Conservation (phyloP, 2,113 vertebrate genomes). For the Maccullochella peelii region DNA sequence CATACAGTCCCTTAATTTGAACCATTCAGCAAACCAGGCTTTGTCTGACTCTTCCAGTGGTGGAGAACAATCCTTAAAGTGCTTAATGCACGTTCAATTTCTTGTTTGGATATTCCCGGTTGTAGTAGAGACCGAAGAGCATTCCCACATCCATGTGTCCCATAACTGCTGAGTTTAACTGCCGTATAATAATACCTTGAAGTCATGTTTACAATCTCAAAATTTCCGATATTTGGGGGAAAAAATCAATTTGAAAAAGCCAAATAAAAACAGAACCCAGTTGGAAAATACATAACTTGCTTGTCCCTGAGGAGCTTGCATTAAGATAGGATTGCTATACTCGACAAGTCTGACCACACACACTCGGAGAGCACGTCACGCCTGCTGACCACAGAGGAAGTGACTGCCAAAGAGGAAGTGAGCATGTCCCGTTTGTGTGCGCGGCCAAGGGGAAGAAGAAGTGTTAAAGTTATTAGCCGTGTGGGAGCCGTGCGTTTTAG, state of each 20-base stretch:
- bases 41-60: too few relatives aligned
- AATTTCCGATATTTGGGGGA: neutral
- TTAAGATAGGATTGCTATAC: neutral
- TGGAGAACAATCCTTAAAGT: too few relatives aligned
- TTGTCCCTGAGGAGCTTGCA: slow-evolving; percentile 3
- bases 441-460: slow-evolving; percentile 72
- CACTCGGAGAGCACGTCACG: neutral
- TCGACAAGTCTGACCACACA: neutral
- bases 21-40: too few relatives aligned
- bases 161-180: too few relatives aligned
- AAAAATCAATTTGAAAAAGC: neutral
- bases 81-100: too few relatives aligned
- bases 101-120: too few relatives aligned
- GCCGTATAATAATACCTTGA: neutral
- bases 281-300: neutral
- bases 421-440: slow-evolving; percentile 60
- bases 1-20: too few relatives aligned
- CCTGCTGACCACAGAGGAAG: slow-evolving; percentile 66
- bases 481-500: slow-evolving; percentile 72
- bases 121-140: too few relatives aligned
- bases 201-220: neutral
- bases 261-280: neutral
- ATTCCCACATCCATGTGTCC: too few relatives aligned
- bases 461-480: slow-evolving; percentile 83
- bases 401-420: slow-evolving; percentile 68